Base-by-base conservation (phyloP, 1,140 invertebrate genomes). In the Aradophagus sp. region DNA sequence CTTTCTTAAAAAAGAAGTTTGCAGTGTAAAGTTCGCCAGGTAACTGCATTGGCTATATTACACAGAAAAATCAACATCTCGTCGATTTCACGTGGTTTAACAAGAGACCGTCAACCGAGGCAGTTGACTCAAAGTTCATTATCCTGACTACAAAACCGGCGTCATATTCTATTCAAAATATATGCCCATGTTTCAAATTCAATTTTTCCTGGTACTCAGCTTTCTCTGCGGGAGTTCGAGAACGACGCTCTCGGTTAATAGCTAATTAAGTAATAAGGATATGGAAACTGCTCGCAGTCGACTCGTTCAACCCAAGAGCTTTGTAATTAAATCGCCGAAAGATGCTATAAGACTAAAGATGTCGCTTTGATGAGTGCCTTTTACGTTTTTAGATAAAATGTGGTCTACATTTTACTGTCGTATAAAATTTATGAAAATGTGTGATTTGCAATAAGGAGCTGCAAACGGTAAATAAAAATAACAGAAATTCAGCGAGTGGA, bases 251-350 rank as follows among this genome's bases (percentile, higher is more conserved):
- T 29, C 20, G 36, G 61, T 50, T 65, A 66, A 72, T 72, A 66
- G 55, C 48, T 65, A 72, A 72, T 66, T 72, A 66, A 72, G 61
- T 72, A 72, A 72, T 72, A 72, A 72, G 61, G 61, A 72, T 65
- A 62, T 50, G 61, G 42, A 72, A 65, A 56, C 15, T 41, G 53
- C 23, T 41, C 38, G 34, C 11, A 45, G 47, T 14, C 19, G 55
- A 35, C n/a, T n/a, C 36, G 47, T 47, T 13, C 23, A 59, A 47
- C 45, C 56, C 32, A 34, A 62, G 34, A 61, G 20, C 48, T 61
- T 59, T 55, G 58, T 53, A 70, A 70, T 63, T 69, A 69, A 69
- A 56, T 69, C 56, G 55, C 42, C 48, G 35, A 59, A 61, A 45
- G 39, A 55, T 34, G 42, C 14, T 42, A 48, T 53, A 23, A 45